Conservation (phyloP, 1,140 invertebrate species). For the Micrasema minimum region DNA sequence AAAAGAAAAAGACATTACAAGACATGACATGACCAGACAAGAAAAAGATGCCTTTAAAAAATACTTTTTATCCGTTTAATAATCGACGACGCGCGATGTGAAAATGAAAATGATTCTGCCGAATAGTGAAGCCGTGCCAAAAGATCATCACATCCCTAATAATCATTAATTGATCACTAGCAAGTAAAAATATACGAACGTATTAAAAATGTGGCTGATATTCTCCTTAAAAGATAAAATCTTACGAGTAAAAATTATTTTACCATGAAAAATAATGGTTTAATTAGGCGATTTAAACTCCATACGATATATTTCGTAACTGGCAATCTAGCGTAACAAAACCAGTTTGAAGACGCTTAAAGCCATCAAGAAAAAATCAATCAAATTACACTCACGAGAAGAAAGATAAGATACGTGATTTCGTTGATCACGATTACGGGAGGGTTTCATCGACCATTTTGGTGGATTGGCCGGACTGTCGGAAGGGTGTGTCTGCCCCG, state of each 20-base stretch:
- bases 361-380: not conserved
- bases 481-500: constrained; percentile 4
- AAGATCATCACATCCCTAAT: too few species aligned
- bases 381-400: not conserved
- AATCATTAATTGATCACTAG: too few species aligned
- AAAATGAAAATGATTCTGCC: too few species aligned
- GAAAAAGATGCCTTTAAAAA: too few species aligned
- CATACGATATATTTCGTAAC: constrained; percentile 2
- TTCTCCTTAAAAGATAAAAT: constrained; percentile 23
- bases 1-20: too few species aligned
- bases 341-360: constrained; percentile 22
- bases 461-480: constrained; percentile 2
- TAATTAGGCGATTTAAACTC: constrained; percentile 20
- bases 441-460: not conserved
- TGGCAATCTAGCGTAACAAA: constrained; percentile 1
- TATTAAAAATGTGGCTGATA: not conserved
- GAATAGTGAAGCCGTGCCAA: too few species aligned
- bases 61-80: too few species aligned
- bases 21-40: too few species aligned
- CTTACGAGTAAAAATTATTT: constrained; percentile 17
- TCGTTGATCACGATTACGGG: not conserved
- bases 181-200: too few species aligned
- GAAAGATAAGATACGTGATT: not conserved
- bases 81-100: too few species aligned
- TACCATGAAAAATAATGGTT: constrained; percentile 38